These are phyloP conservation scores for Muschampia plurimacula DNA, from an alignment of 2,888 invertebrate species.

Conservation along the genomic window DNA sequence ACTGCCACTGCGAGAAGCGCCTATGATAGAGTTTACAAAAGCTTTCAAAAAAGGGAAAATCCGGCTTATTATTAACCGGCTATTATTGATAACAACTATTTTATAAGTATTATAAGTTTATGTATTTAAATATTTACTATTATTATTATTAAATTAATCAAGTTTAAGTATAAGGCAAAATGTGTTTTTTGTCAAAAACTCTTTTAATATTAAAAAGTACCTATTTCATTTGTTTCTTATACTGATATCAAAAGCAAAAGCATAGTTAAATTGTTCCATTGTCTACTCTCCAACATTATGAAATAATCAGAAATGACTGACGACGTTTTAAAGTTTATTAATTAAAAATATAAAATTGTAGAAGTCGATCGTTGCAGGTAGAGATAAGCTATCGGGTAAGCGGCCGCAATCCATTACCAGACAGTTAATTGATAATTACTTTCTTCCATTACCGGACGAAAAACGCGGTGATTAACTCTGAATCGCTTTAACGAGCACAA, in stretches of 20 bases:
- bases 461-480: constrained; percentile 83
- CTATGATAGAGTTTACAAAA: not conserved
- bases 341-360: constrained; percentile 60
- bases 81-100: too few species aligned
- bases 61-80: not conserved
- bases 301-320: not conserved
- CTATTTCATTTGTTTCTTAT: too few species aligned
- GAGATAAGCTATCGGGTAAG: constrained; percentile 79
- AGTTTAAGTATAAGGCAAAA: too few species aligned
- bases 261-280: not conserved
- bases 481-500: constrained; percentile 84
- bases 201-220: too few species aligned
- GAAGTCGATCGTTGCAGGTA: constrained; percentile 66
- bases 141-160: too few species aligned
- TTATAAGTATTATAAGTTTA: too few species aligned
- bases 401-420: constrained; percentile 83
- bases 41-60: not conserved
- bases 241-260: not conserved
- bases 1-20: not conserved
- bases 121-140: too few species aligned
- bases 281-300: not conserved
- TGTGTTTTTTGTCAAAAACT: too few species aligned
- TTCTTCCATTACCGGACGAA: constrained; percentile 84
- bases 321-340: constrained; percentile 6
- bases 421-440: constrained; percentile 85